Base-by-base conservation (phyloP, 2,888 invertebrate genomes). In the Pyrrhia umbra region DNA sequence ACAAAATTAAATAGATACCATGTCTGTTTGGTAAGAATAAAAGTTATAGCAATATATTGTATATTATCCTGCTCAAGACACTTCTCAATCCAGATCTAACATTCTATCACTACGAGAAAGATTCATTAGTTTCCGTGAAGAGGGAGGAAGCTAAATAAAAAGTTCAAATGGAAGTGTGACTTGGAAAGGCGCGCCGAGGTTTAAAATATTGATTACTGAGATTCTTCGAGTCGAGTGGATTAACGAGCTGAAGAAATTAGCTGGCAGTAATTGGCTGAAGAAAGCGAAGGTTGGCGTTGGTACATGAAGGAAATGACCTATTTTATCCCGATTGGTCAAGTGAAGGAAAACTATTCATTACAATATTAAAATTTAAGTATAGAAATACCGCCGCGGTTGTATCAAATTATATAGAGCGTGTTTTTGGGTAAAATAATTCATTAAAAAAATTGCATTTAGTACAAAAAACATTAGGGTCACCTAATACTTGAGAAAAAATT, bases 131-230 rank as follows among this genome's bases (percentile, higher is more conserved):
- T 21, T 9, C 30, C 25, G 39, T 18, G 16, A 46, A 51, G 34
- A 30, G 43, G 37, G 39, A 40, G 39, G 30, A 10, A 62, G 21
- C 63, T 13, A 58, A 54, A 62, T 25, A 72, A 70, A 71, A 72
- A 56, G 71, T 52, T 45, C 1, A 72, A 66, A 45, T 40, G 16
- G 23, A 51, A 40, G 23, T 56, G 34, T 18, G 51, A 70, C 61
- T 56, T 27, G 52, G 54, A 68, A 54, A 18, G 47, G 39, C 25
- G 45, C 21, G 37, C 16, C 39, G 62, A 60, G 74, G 25, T 54
- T 68, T 67, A 67, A 75, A 73, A 67, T 77, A 74, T 77, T 74
- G 55, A 72, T 68, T 54, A 55, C 57, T 51, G 39, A 50, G 79
- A 56, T 61, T 64, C 56, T 59, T 63, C 45, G 25, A 52, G 45